Percentiles rank a stretch among this genome's conserved stretches.
Conservation (phyloP, 2,113 vertebrate genomes). For the Clarias macrocephalus region DNA sequence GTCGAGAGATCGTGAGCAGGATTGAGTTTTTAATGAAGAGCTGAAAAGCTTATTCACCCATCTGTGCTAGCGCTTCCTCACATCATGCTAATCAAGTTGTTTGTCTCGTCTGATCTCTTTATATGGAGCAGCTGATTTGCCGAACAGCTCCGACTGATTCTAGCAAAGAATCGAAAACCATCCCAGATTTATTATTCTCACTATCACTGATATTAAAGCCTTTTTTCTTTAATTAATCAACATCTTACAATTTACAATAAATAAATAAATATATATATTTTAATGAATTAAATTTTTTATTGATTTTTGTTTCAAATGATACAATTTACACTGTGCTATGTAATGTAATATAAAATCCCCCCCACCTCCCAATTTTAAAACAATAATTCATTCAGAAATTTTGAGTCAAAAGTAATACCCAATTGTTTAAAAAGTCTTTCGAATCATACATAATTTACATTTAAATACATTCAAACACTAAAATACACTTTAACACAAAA, state of each 20-base stretch:
- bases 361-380: too few relatives aligned
- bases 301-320: background rate
- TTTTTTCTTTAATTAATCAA: background rate
- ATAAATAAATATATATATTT: background rate
- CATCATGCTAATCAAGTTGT: constrained; percentile 72
- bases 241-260: background rate
- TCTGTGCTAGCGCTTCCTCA: constrained; percentile 66
- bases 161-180: constrained; percentile 47
- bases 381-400: too few relatives aligned
- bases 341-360: too few relatives aligned
- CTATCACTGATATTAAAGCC: background rate
- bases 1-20: constrained; percentile 64
- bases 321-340: background rate
- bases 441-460: background rate
- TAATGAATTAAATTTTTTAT: background rate
- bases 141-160: constrained; percentile 65
- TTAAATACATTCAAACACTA: background rate
- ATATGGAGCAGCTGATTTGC: constrained; percentile 72
- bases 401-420: too few relatives aligned
- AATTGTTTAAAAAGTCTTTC: background rate
- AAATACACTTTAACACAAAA: background rate
- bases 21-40: constrained; percentile 73
- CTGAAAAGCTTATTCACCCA: constrained; percentile 74
- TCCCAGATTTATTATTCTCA: background rate
- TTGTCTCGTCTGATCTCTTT: constrained; percentile 72